Evolutionary conservation across 2,113 vertebrate genomes (phyloP).

Genomic region (Romanogobio albipinnatus): DNA sequence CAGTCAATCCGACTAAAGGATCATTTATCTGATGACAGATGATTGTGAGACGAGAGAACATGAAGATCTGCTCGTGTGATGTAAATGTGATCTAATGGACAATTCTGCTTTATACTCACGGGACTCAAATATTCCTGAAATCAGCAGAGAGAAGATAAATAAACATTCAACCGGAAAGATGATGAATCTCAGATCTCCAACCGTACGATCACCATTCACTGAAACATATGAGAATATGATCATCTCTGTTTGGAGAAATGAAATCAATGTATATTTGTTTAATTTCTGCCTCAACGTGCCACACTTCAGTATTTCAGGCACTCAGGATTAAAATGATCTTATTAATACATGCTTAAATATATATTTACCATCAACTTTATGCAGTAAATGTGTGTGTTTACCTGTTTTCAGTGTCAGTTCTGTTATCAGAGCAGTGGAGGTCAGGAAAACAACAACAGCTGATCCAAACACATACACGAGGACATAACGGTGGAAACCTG

Average conservation of each 20-base stretch:
- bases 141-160: too few species aligned
- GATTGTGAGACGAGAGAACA: background rate
- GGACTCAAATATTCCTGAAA: background rate
- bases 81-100: background rate
- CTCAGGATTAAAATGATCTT: too few species aligned
- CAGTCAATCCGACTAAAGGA: background rate
- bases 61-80: background rate
- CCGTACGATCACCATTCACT: too few species aligned
- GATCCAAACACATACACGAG: background rate
- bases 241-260: too few species aligned
- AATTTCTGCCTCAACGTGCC: too few species aligned
- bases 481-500: background rate
- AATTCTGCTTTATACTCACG: background rate
- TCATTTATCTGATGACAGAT: background rate
- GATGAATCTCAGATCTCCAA: too few species aligned
- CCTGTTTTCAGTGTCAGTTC: slow-evolving; percentile 7
- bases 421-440: background rate
- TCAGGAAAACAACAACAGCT: background rate
- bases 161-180: too few species aligned
- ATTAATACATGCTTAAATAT: background rate
- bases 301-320: too few species aligned
- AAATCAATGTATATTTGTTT: too few species aligned
- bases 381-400: background rate
- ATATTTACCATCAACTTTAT: background rate
- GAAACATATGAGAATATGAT: too few species aligned